Base-by-base conservation (phyloP, 2,797 vertebrate species). In the Helarctos malayanus region DNA sequence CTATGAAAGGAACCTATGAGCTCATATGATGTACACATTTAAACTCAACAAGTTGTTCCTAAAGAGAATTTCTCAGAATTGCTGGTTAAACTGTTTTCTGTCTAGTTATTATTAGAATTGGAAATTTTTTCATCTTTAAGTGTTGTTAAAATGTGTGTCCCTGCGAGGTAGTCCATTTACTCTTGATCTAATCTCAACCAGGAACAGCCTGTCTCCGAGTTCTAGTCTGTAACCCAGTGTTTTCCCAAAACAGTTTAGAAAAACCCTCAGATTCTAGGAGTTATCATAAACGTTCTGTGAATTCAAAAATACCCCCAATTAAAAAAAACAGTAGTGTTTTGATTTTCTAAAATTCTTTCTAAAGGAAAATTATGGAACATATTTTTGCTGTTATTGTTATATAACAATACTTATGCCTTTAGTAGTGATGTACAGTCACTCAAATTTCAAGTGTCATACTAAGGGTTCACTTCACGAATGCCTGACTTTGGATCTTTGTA, bases 51-150 rank as follows among this genome's bases (percentile, higher is more conserved):
- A 71, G 3, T 5, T 82, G 21, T 54, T 85, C 56, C 52, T 78
- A 45, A 59, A 56, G 69, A 94, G 71, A 59, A 84, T 61, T 76
- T 80, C 88, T 97, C 76, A 35, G 76, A 79, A 71, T 52, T 87
- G 59, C 32, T 27, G 18, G 56, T 76, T 82, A 78, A 84, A 57
- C 1, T 75, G 49, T 41, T 89, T 68, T 91, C 32, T 82, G n/a
- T 69, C 73, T 86, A 93, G 82, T 57, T 78, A 79, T 78, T 76
- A 83, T n/a, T 38, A 54, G 41, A 90, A 41, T 13, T 84, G 68
- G 65, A 45, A 25, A 54, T 35, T 45, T 78, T 81, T 94, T 91
- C 23, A 29, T 61, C 52, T 45, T 75, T 25, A 87, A 83, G 49
- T 25, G 63, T 13, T 87, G 32, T 87, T 91, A 65, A 86, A 71